Base-by-base conservation (phyloP, 2,113 vertebrate species). In the Pycnonotus jocosus region DNA sequence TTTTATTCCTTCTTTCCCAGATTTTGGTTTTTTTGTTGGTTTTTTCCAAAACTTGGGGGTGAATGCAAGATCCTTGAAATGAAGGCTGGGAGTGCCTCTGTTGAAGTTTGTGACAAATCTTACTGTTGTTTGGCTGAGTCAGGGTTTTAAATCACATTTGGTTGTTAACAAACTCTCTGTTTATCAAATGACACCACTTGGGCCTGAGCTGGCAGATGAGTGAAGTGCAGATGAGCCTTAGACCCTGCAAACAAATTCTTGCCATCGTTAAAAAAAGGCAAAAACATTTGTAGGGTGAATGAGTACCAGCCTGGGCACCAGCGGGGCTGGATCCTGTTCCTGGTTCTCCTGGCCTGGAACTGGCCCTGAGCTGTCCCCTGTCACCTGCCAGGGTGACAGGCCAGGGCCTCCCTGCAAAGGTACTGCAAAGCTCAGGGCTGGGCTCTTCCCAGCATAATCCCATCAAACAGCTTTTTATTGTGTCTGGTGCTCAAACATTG, bases 241-340 rank as follows among this genome's bases (percentile, higher is more conserved):
- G 44, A 79, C 7, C 33, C 33, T 12, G 31, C 27, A 40, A 42
- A 62, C 2, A 2, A 51, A 47, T 35, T 35, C 35, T 54, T 71
- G 48, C 37, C 5, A 3, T 81, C 0, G 0, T 51, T 73, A 4
- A 6, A 30, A 53, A 25, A 24, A 62, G 45, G 15, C 17, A 15
- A 2, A 8, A 15, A 11, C 53, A 48, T 15, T 2, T 7, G 37
- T 10, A 8, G 31, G 45, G 38, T 50, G 72, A 54, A 30, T 1
- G 44, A 56, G 62, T 45, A 6, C 15, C 3, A 1, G 30, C 44
- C 28, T 18, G 58, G 57, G 68, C 92, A 17, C 6, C 62, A 11
- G 15, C 0, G 0, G 53, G 40, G 40, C 40, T 0, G 0, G 56
- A 7, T 68, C 31, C 71, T 44, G 16, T 2, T 38, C 40, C 64